phyloP scores from a whole-genome alignment of 2,888 invertebrate species.

The Ceraclea dissimilis region DNA sequence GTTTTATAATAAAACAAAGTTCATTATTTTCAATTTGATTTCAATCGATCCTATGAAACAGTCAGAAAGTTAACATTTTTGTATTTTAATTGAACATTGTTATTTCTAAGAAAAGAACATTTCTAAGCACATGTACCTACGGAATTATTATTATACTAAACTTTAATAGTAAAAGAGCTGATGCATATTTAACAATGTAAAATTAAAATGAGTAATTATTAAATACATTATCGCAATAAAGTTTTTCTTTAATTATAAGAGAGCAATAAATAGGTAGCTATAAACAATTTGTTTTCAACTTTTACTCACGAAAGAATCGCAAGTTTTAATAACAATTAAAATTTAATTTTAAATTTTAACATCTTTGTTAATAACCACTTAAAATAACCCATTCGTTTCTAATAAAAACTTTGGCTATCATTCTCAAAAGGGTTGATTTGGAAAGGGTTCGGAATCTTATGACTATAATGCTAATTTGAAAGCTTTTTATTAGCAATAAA shows the following conservation, averaged over 20 bases:
- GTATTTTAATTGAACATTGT: too few species aligned
- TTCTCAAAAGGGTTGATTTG: not conserved
- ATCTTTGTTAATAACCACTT: not conserved
- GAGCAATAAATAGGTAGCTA: not conserved
- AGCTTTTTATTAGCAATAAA: slow-evolving; percentile 1
- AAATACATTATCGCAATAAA: too few species aligned
- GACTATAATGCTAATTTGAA: not conserved
- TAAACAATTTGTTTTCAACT: not conserved
- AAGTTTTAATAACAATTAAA: not conserved
- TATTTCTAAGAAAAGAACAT: too few species aligned
- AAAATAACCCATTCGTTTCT: not conserved
- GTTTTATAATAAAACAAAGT: too few species aligned
- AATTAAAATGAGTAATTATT: too few species aligned
- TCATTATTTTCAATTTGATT: too few species aligned
- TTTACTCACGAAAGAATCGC: not conserved
- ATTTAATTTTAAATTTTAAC: slow-evolving; percentile 1
- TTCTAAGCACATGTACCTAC: too few species aligned
- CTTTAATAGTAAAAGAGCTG: too few species aligned
- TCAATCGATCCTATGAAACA: too few species aligned
- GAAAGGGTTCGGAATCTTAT: not conserved
- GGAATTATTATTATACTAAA: too few species aligned
- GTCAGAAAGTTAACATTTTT: too few species aligned
- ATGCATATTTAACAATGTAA: too few species aligned
- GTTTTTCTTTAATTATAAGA: not conserved
- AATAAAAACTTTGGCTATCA: not conserved